Evolutionary conservation across 2,113 vertebrate genomes (phyloP).

Genomic region (Pithys albifrons): DNA sequence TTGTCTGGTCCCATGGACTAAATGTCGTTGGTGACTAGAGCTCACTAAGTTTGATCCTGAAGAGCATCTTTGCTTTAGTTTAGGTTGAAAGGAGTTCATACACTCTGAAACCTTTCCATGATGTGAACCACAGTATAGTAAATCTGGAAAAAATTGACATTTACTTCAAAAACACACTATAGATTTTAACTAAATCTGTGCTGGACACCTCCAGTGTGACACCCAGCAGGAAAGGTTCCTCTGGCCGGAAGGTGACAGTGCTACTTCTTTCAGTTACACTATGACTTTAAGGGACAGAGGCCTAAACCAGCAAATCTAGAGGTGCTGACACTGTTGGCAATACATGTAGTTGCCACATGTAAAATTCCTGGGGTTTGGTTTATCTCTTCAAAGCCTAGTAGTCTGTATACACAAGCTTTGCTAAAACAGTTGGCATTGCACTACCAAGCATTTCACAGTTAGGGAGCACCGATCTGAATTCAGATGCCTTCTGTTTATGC

Average conservation of each 20-base stretch:
- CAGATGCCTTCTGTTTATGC: background rate
- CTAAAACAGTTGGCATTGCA: background rate
- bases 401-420: background rate
- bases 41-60: background rate
- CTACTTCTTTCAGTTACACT: background rate
- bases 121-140: background rate
- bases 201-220: background rate
- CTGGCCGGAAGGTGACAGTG: background rate
- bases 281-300: background rate
- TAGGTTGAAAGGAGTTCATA: background rate
- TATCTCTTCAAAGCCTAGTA: background rate
- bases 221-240: background rate
- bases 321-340: background rate
- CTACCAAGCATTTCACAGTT: background rate
- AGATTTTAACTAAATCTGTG: background rate
- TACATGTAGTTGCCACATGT: background rate
- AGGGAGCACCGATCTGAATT: background rate
- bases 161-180: background rate
- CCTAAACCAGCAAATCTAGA: background rate
- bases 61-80: background rate
- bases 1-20: background rate
- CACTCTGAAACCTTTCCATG: background rate
- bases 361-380: background rate
- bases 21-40: background rate
- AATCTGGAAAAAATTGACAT: background rate